Percentiles rank a stretch among this genome's conserved stretches.
Conservation (phyloP, 37 sponge, comb jelly and placozoan species). For the Amphimedon queenslandica region DNA sequence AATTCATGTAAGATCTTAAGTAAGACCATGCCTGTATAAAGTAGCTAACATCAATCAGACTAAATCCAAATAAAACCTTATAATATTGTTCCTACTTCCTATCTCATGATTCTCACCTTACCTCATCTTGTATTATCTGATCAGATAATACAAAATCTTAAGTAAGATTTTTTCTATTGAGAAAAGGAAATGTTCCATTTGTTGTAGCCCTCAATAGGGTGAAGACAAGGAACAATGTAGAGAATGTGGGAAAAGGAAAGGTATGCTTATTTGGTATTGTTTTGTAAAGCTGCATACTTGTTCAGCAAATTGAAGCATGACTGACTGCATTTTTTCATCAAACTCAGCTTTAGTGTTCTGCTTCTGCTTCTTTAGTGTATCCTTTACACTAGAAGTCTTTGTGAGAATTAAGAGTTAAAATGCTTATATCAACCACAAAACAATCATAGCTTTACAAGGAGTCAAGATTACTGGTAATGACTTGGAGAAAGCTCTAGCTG, state of each 20-base stretch:
- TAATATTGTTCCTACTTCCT: no score
- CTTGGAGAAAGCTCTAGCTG: conserved; percentile 87
- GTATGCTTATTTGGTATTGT: conserved; percentile 60
- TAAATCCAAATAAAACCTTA: no score
- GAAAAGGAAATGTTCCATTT: conserved; percentile 87
- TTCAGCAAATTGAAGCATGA: conserved; percentile 74
- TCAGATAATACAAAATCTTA: no score
- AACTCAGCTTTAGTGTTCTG: conserved; percentile 80
- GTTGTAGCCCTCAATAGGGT: conserved; percentile 98
- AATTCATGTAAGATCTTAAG: no score
- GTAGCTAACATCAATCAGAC: no score
- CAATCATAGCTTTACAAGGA: conserved; percentile 73
- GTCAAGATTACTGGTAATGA: conserved; percentile 86
- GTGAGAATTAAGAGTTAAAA: conserved; percentile 93
- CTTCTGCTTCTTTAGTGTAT: conserved; percentile 95
- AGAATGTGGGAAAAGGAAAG: conserved; percentile 64
- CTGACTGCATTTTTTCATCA: conserved; percentile 68
- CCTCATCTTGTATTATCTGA: no score
- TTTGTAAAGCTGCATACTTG: no score
- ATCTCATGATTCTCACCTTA: no score
- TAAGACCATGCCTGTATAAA: no score
- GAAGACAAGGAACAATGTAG: no score
- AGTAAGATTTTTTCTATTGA: no score
- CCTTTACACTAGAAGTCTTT: conserved; percentile 95
- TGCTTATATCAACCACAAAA: conserved; percentile 80